Evolutionary conservation across 2,888 invertebrate genomes (phyloP), one percentile per base, ranked within the genome.

Genomic region (Eupithecia subfuscata): DNA sequence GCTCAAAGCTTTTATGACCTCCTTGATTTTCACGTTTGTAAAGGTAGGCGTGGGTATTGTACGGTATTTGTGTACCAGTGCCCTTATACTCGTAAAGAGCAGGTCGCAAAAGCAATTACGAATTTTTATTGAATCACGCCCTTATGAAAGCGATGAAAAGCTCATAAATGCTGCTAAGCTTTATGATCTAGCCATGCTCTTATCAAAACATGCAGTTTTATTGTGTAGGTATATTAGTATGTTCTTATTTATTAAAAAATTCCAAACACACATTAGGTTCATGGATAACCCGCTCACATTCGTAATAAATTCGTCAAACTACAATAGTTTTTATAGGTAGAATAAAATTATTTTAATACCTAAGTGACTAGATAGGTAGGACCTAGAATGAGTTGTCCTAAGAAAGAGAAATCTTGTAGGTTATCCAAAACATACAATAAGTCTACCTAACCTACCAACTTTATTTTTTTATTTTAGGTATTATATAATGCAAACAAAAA

Each of bases 51-150:
- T 56, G 11, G 11, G 11, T 56, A 60, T 60, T 22, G 3, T 22
- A 56, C 2, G 52, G 56, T 22, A 56, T 56, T 60, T 60, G 60
- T 60, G 25, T 60, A 25, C 60, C 14, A 56, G 25, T 60, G 60
- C 25, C 25, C 22, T 40, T 37, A 64, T 65, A 65, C n/a, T 6
- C 65, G 22, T 37, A 60, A 60, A 60, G 25, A 5, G 12, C 37
- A n/a, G 65, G 37, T 67, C 65, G 37, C 37, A 67, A 40, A 67
- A 40, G 65, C 65, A 34, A 67, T 67, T 22, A 40, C 34, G 65
- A n/a, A 37, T 67, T 67, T 48, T 40, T 67, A 67, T 40, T 37
- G 65, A 40, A 40, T 37, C 40, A 40, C 11, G 65, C n/a, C 40
- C 65, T 40, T 67, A 40, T 67, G 65, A 22, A 22, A 37, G 60